Base-by-base conservation (phyloP, 2,113 vertebrate genomes). In the Protobothrops mucrosquamatus region DNA sequence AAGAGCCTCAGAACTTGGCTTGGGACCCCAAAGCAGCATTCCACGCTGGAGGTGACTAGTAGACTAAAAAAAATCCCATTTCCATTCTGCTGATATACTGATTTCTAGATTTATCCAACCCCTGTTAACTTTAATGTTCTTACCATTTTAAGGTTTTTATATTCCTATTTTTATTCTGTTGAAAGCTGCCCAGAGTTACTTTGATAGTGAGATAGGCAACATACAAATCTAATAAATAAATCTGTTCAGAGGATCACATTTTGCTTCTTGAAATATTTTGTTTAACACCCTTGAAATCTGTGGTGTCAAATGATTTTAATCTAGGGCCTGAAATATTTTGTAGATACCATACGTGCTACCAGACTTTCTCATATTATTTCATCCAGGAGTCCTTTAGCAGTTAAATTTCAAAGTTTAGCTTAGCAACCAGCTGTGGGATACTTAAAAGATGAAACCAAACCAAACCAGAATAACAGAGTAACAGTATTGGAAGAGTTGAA, bases 391-490 rank as follows among this genome's bases (percentile, higher is more conserved):
- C 74, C 34, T 26, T 85, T 51, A 88, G 64, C 26, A 85, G 39
- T 89, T 89, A 81, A 89, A n/a, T 89, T 89, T 56, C 87, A 92
- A 56, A 51, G 15, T 88, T 57, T 85, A 89, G 52, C 12, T 92
- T 81, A 89, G 52, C 18, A 92, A 89, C 39, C 92, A 88, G 23
- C 3, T 69, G 6, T 88, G n/a, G 51, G 15, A 51, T 89, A 29
- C 48, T 81, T 23, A 74, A 92, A 64, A 88, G 4, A 2, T 39
- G 15, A 74, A 34, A 74, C n/a, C 15, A 39, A 64, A 64, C 26
- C 26, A 64, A 57, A 57, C 56, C 56, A 54, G 57, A 59, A 59
- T 9, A 24, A 59, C 23, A 24, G 57, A 59, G 24, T 59, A 24
- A 24, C 23, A 9, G 2, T 24, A 23, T 59, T 57, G 56, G 56